These are phyloP conservation scores for Yoshiicerus persimilis DNA, from an alignment of 1,140 invertebrate species.

Conservation along the genomic window DNA sequence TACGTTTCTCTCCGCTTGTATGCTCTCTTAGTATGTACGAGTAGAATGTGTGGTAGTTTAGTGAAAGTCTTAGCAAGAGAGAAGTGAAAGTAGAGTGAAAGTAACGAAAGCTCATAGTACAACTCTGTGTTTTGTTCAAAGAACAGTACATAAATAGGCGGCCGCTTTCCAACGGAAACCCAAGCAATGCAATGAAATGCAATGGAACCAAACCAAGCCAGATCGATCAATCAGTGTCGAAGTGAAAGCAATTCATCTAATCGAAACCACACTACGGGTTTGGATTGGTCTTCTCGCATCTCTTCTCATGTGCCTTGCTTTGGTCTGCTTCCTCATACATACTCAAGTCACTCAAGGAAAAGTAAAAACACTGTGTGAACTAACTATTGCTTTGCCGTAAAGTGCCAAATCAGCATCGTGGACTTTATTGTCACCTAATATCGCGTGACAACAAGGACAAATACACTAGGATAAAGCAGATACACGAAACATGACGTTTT, in stretches of 20 bases:
- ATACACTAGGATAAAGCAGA: too few species aligned
- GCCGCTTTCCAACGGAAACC: neutral
- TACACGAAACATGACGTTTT: too few species aligned
- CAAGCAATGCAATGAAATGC: neutral
- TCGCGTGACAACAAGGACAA: too few species aligned
- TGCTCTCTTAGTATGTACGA: neutral
- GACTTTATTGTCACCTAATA: too few species aligned
- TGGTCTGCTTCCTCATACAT: neutral
- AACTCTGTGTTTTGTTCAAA: neutral
- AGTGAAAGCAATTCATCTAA: slow-evolving; percentile 39
- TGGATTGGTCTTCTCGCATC: neutral
- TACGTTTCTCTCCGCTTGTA: neutral
- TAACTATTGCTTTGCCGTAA: neutral
- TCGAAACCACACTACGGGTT: slow-evolving; percentile 28
- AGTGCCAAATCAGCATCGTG: too few species aligned
- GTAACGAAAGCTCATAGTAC: neutral
- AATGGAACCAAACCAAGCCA: neutral
- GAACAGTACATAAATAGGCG: neutral
- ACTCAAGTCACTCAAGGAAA: neutral
- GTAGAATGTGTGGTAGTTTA: neutral
- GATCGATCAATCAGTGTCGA: slow-evolving; percentile 38
- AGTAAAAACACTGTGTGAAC: neutral
- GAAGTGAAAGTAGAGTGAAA: neutral
- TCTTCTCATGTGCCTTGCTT: neutral
- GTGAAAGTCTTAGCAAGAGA: neutral